Percentiles rank a stretch among this genome's conserved stretches.
Conservation (phyloP, 2,888 invertebrate genomes). For the Drosophila prostipennis region DNA sequence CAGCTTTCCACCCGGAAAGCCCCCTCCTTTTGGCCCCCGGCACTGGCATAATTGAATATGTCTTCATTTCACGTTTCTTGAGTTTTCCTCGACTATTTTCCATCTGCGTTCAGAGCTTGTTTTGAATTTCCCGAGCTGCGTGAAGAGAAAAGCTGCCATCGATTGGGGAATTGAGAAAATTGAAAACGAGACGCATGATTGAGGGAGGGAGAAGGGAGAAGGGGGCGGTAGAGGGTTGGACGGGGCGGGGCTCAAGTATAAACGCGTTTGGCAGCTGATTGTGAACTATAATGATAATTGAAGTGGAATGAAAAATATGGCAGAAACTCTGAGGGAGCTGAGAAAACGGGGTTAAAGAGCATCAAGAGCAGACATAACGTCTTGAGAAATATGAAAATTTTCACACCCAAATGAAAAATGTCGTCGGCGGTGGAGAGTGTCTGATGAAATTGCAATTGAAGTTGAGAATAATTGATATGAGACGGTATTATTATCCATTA, state of each 20-base stretch:
- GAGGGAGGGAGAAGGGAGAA: conserved; percentile 19
- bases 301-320: conserved; percentile 45
- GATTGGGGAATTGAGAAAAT: conserved; percentile 60
- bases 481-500: background rate
- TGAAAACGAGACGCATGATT: conserved; percentile 68
- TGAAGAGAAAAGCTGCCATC: conserved; percentile 51
- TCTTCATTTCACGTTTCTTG: conserved; percentile 62
- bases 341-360: conserved; percentile 5
- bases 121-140: conserved; percentile 62
- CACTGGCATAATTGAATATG: conserved; percentile 69
- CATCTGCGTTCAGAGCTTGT: conserved; percentile 38
- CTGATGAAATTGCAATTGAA: conserved; percentile 31
- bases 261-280: conserved; percentile 62
- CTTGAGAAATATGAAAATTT: conserved; percentile 43
- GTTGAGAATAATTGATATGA: conserved; percentile 29
- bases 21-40: conserved; percentile 24
- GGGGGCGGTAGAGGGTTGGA: no score
- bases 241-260: conserved; percentile 15
- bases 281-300: conserved; percentile 53
- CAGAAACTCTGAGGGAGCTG: conserved; percentile 4
- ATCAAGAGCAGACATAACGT: conserved; percentile 35
- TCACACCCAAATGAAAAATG: conserved; percentile 26
- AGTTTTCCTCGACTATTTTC: conserved; percentile 34
- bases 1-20: no score
- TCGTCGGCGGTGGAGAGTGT: background rate